Conservation (phyloP, 2,797 vertebrate species). For the Tragelaphus oryx region DNA sequence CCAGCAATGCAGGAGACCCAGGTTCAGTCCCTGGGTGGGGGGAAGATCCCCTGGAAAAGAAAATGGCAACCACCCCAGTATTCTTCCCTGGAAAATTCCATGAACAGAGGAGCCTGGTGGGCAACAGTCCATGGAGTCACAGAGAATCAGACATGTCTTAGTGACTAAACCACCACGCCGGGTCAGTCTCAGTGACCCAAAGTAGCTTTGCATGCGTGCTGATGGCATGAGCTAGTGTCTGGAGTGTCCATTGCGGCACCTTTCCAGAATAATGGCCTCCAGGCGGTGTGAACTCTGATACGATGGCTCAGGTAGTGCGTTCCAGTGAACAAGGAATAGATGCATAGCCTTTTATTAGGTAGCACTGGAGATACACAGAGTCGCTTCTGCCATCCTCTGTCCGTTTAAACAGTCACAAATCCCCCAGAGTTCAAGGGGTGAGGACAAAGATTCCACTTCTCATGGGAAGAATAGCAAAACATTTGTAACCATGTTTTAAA, state of each 20-base stretch:
- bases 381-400: background rate
- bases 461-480: background rate
- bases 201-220: background rate
- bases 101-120: background rate
- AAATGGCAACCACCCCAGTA: background rate
- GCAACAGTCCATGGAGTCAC: background rate
- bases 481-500: background rate
- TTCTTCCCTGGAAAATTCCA: background rate
- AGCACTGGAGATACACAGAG: background rate
- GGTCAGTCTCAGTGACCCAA: background rate
- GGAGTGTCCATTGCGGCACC: background rate
- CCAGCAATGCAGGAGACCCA: background rate
- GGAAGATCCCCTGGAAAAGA: background rate
- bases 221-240: too few species aligned
- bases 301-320: accelerated
- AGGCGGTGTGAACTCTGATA: background rate
- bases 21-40: background rate
- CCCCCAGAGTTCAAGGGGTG: background rate
- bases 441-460: background rate
- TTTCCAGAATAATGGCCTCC: background rate
- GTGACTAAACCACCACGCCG: background rate
- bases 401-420: background rate
- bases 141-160: background rate
- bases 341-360: too few species aligned
- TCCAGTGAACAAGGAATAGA: background rate